phyloP scores from a whole-genome alignment of 2,797 vertebrate species.

The Tarsius wallacei region DNA sequence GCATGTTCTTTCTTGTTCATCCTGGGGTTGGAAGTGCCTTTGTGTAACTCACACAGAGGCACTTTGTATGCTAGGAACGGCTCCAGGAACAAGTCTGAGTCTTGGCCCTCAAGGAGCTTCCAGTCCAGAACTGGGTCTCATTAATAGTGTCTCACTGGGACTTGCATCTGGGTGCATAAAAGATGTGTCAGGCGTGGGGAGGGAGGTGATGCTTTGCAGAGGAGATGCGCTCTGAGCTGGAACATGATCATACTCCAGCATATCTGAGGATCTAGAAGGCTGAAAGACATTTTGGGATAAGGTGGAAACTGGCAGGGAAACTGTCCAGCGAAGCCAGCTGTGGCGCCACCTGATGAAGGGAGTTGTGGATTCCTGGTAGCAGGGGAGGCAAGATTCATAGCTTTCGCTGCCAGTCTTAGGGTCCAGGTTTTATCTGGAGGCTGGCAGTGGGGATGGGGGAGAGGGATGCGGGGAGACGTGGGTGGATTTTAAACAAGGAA shows the following conservation, averaged over 20 bases:
- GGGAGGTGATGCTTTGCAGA: not conserved
- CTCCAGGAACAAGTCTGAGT: not conserved
- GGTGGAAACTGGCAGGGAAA: not conserved
- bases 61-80: not conserved
- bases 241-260: not conserved
- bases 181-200: not conserved
- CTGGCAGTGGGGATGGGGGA: not conserved
- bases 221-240: not conserved
- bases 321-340: not conserved
- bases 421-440: not conserved
- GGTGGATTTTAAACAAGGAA: slow-evolving; percentile 15
- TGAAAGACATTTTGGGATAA: not conserved
- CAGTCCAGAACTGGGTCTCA: not conserved
- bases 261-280: slow-evolving; percentile 22
- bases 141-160: not conserved
- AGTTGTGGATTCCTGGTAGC: not conserved
- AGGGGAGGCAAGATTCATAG: not conserved
- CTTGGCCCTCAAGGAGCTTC: slow-evolving; percentile 37
- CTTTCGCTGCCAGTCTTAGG: not conserved
- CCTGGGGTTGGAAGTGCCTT: not conserved
- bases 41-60: not conserved
- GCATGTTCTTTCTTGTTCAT: not conserved
- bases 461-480: too few species aligned
- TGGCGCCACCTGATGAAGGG: not conserved
- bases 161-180: not conserved